These are phyloP conservation scores for Xenotilapia flavipinnis DNA, from an alignment of 2,113 vertebrate species.

Conservation along the genomic window DNA sequence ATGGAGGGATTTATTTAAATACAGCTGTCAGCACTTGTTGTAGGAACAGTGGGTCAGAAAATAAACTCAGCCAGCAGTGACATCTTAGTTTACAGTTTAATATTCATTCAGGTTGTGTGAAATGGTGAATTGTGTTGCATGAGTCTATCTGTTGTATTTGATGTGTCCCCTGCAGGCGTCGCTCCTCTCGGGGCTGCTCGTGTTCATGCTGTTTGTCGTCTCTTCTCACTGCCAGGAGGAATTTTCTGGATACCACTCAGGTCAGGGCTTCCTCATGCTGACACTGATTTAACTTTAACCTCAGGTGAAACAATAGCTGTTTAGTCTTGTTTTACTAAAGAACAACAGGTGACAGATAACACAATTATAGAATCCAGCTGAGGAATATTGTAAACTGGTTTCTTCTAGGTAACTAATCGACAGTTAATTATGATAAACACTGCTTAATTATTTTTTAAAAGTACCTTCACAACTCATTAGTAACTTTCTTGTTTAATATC, in stretches of 20 bases:
- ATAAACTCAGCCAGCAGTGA: background rate
- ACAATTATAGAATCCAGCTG: background rate
- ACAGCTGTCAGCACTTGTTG: background rate
- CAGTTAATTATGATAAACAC: background rate
- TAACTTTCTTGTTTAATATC: background rate
- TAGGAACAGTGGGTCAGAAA: background rate
- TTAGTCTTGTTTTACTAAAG: background rate
- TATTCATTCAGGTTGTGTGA: background rate
- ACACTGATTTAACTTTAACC: background rate
- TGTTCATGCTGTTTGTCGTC: constrained; percentile 33
- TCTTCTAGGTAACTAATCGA: background rate
- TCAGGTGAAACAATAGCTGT: background rate
- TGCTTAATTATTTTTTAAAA: background rate
- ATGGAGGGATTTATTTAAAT: background rate
- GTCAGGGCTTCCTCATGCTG: constrained; percentile 3
- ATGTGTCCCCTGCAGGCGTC: constrained; percentile 22
- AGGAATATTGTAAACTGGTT: background rate
- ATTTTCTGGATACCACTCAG: constrained; percentile 61
- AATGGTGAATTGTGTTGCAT: background rate
- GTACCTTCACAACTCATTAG: background rate
- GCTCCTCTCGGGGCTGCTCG: constrained; percentile 34
- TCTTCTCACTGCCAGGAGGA: constrained; percentile 57
- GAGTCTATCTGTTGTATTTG: fast-evolving
- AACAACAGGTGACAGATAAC: background rate
- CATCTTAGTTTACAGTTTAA: background rate